phyloP scores from a whole-genome alignment of 2,888 invertebrate genomes.

The Dryomyza anilis region DNA sequence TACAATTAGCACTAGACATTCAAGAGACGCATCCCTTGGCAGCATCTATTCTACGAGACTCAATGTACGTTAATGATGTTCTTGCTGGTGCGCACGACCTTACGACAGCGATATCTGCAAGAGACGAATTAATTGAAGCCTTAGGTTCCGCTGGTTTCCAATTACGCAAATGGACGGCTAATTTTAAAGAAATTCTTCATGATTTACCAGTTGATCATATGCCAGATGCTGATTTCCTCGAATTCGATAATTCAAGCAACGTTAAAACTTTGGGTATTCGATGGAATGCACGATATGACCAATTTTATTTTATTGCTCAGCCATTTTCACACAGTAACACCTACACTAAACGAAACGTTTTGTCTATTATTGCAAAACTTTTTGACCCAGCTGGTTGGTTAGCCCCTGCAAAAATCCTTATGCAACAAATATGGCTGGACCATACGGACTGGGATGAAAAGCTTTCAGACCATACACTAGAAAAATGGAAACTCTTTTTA shows the following conservation, averaged over 20 bases:
- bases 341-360: background rate
- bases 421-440: background rate
- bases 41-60: background rate
- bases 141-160: conserved; percentile 8
- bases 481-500: background rate
- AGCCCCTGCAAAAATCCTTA: background rate
- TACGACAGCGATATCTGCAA: background rate
- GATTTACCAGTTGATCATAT: too few species aligned
- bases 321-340: background rate
- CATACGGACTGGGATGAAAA: background rate
- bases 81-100: conserved; percentile 14
- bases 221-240: too few species aligned
- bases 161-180: too few species aligned
- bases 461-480: background rate
- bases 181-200: too few species aligned
- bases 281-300: too few species aligned
- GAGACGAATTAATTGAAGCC: conserved; percentile 11
- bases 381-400: background rate
- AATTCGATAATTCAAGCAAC: too few species aligned
- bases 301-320: conserved; percentile 5
- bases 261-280: too few species aligned
- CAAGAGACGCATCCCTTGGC: background rate
- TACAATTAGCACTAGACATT: background rate
- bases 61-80: conserved; percentile 18
- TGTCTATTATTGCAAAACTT: background rate